Conservation (phyloP, 2,113 vertebrate species). For the Scytalopus superciliaris region DNA sequence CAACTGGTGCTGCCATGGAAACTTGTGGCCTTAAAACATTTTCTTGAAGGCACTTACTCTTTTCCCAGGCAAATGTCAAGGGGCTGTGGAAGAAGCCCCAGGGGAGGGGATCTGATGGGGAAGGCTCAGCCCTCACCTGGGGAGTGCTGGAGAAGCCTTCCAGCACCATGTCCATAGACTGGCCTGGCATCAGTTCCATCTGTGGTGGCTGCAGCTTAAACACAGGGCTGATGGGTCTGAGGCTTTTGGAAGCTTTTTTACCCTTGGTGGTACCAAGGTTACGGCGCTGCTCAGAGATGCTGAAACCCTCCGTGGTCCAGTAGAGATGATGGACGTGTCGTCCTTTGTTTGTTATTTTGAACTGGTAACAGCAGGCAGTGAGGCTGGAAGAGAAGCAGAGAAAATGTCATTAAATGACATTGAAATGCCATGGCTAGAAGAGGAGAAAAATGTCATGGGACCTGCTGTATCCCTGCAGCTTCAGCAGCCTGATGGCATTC, state of each 20-base stretch:
- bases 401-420: not conserved
- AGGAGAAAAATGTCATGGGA: not conserved
- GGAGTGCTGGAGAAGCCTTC: constrained; percentile 76
- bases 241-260: not conserved
- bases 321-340: constrained; percentile 75
- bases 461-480: not conserved
- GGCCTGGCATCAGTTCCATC: constrained; percentile 78
- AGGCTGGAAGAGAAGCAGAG: constrained; percentile 61
- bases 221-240: constrained; percentile 16
- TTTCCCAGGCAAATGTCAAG: constrained; percentile 6
- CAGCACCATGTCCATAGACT: constrained; percentile 76
- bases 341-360: constrained; percentile 83
- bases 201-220: constrained; percentile 77
- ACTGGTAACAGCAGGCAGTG: constrained; percentile 71
- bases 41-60: constrained; percentile 10
- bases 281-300: not conserved
- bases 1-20: not conserved
- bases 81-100: not conserved
- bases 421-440: constrained; percentile 54
- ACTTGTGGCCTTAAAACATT: not conserved
- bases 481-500: not conserved
- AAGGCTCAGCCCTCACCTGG: constrained; percentile 70
- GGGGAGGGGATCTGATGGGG: not conserved
- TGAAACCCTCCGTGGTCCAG: constrained; percentile 70
- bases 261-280: not conserved